Conservation (phyloP, 1,140 invertebrate species). For the Dufourea novaeangliae region DNA sequence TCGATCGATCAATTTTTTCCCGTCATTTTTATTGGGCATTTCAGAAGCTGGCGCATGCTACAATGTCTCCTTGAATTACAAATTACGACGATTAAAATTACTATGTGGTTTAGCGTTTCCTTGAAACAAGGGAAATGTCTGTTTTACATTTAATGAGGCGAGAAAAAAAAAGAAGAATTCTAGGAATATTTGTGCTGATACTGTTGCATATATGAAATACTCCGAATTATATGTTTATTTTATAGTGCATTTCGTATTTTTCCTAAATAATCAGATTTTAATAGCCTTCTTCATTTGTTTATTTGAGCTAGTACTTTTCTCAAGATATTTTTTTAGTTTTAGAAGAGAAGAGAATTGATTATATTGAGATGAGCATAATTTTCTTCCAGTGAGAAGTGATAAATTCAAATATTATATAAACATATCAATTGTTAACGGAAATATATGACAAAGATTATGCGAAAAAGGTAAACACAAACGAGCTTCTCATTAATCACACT, state of each 20-base stretch:
- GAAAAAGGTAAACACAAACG: too few relatives aligned
- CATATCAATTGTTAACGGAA: too few relatives aligned
- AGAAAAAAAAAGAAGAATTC: neutral
- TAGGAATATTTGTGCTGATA: neutral
- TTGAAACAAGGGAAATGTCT: neutral
- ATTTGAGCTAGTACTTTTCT: too few relatives aligned
- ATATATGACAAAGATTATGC: too few relatives aligned
- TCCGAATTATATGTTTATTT: too few relatives aligned
- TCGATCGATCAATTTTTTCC: conserved; percentile 22
- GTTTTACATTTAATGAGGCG: neutral
- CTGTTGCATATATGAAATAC: neutral
- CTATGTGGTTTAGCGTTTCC: neutral
- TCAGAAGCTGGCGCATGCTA: neutral
- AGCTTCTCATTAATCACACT: too few relatives aligned
- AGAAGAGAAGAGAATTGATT: neutral
- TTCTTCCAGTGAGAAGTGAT: too few relatives aligned
- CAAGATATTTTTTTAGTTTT: neutral
- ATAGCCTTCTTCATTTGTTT: too few relatives aligned
- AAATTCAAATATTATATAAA: too few relatives aligned
- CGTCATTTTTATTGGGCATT: conserved; percentile 4
- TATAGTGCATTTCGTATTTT: too few relatives aligned
- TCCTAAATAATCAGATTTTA: too few relatives aligned
- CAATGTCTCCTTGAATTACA: conserved; percentile 1
- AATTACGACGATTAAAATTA: neutral
- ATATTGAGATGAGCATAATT: neutral